phyloP scores from a whole-genome alignment of 2,113 vertebrate species.

The Calonectris borealis region DNA sequence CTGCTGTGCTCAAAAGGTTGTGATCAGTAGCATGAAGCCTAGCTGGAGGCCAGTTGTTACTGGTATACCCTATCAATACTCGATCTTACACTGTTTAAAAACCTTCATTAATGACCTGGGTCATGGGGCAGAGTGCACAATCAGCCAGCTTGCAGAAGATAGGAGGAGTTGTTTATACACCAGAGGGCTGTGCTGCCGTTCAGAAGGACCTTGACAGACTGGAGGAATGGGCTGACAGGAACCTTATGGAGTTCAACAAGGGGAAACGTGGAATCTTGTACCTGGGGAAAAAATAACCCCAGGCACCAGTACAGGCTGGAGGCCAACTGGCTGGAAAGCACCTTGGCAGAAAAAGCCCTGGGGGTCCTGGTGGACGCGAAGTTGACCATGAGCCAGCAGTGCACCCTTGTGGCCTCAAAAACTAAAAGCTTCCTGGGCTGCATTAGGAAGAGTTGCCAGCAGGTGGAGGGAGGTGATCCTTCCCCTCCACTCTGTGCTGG shows the following conservation, averaged over 20 bases:
- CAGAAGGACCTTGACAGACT: background rate
- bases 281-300: background rate
- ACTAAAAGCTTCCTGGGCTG: background rate
- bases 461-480: background rate
- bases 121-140: background rate
- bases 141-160: background rate
- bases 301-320: background rate
- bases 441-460: background rate
- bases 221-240: background rate
- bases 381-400: background rate
- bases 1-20: background rate
- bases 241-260: background rate
- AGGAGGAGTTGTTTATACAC: background rate
- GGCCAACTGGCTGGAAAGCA: background rate
- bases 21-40: background rate
- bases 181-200: background rate
- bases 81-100: background rate
- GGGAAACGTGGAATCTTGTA: fast-evolving
- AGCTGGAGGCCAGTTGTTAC: background rate
- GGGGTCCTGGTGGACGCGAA: background rate
- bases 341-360: background rate
- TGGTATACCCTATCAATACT: background rate
- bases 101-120: background rate
- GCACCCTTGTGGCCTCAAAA: background rate
- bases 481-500: background rate